Conservation (phyloP, 1,140 invertebrate species). For the Atta texana region DNA sequence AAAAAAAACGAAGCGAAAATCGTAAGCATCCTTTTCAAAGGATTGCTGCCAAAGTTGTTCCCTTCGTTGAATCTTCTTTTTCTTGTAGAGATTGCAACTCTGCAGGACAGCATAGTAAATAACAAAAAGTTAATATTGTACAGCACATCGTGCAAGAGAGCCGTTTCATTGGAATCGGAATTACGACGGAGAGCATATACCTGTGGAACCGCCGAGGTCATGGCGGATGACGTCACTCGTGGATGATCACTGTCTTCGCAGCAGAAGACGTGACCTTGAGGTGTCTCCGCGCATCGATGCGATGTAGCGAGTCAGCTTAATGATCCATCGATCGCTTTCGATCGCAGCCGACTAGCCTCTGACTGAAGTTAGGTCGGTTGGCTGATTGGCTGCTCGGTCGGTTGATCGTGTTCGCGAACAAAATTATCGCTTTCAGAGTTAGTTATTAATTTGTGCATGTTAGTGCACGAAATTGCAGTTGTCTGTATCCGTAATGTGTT, state of each 20-base stretch:
- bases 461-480: constrained; percentile 50
- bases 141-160: constrained; percentile 15
- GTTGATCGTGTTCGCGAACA: constrained; percentile 13
- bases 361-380: constrained; percentile 24
- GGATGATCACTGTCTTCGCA: constrained; percentile 66
- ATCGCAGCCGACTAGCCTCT: constrained; percentile 25
- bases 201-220: constrained; percentile 59
- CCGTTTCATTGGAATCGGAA: constrained; percentile 78
- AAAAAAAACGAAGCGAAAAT: not conserved
- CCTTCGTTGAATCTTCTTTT: not conserved
- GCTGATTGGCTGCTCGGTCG: not conserved
- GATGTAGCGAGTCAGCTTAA: constrained; percentile 60
- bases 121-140: constrained; percentile 48
- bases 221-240: constrained; percentile 65
- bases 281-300: constrained; percentile 58
- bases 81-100: constrained; percentile 5
- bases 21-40: too few species aligned
- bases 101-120: constrained; percentile 1
- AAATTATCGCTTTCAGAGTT: constrained; percentile 56
- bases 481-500: constrained; percentile 50
- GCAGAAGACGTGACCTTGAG: constrained; percentile 67
- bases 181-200: constrained; percentile 64
- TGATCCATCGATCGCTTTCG: constrained; percentile 68
- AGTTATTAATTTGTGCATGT: constrained; percentile 53
- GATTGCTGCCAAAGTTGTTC: not conserved